Percentiles rank a stretch among this genome's conserved stretches.
These are phyloP conservation scores for Athene cunicularia DNA, from an alignment of 2,113 vertebrate species.

Conservation along the genomic window DNA sequence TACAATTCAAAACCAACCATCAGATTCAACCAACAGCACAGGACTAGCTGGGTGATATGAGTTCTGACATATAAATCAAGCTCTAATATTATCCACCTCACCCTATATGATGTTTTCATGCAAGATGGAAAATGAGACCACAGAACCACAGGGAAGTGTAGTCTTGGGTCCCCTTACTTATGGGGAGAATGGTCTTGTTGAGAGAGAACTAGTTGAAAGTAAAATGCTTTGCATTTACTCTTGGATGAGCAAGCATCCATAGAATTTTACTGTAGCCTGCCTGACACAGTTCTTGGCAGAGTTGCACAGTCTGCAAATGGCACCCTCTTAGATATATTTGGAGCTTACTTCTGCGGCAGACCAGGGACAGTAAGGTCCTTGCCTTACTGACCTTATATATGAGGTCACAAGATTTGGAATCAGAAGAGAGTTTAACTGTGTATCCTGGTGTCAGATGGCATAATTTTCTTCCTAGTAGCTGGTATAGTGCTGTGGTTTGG, in stretches of 20 bases:
- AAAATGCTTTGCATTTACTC: not conserved
- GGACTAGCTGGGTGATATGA: not conserved
- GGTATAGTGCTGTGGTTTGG: too few relatives aligned
- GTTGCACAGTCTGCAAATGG: not conserved
- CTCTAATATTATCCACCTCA: not conserved
- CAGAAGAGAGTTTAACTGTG: not conserved
- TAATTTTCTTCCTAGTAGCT: too few relatives aligned
- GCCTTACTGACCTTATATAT: too few relatives aligned
- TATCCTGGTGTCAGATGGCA: too few relatives aligned
- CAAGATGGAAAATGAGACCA: not conserved
- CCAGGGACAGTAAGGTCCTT: not conserved
- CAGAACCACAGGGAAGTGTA: not conserved
- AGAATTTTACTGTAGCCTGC: not conserved
- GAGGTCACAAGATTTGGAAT: accelerated
- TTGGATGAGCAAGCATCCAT: not conserved
- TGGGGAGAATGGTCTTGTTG: not conserved
- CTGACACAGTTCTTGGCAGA: not conserved
- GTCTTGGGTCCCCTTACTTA: not conserved
- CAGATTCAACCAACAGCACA: not conserved
- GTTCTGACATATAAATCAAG: not conserved
- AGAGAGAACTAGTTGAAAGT: not conserved
- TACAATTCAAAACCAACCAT: not conserved
- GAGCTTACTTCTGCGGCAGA: not conserved
- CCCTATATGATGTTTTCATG: not conserved
- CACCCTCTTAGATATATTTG: not conserved